A percentile compares a stretch with the other conserved stretches of the same genome.
phyloP scores from a whole-genome alignment of 1,140 invertebrate genomes.

The Calliphora vicina region DNA sequence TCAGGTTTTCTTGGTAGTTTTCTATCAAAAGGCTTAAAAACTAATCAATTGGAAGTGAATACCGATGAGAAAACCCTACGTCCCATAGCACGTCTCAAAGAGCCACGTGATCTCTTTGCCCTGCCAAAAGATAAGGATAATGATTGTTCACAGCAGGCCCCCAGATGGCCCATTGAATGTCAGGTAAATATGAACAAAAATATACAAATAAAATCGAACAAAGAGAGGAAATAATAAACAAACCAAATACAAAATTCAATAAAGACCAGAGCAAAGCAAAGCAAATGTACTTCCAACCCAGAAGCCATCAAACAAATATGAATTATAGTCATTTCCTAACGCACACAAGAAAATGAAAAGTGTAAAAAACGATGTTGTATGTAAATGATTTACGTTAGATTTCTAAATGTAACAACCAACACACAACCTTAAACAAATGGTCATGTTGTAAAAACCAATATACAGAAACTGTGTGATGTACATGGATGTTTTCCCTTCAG shows the following conservation, averaged over 20 bases:
- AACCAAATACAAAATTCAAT: background rate
- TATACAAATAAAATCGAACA: background rate
- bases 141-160: constrained; percentile 75
- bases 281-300: too few species aligned
- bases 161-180: constrained; percentile 88
- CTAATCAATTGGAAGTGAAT: constrained; percentile 73
- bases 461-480: background rate
- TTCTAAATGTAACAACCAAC: background rate
- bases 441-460: background rate
- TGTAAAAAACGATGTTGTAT: background rate
- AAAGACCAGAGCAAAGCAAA: background rate
- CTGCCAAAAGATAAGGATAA: constrained; percentile 72
- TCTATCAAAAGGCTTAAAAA: constrained; percentile 66
- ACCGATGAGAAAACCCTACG: constrained; percentile 70
- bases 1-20: constrained; percentile 61
- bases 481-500: too few species aligned
- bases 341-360: background rate
- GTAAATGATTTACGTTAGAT: background rate
- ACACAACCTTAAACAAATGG: background rate
- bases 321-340: background rate
- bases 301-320: background rate
- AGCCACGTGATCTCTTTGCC: constrained; percentile 74
- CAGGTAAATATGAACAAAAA: constrained; percentile 68
- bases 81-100: constrained; percentile 71
- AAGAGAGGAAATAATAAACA: background rate